Evolutionary conservation across 2,113 vertebrate genomes (phyloP).

Genomic region (Pundamilia nyererei): DNA sequence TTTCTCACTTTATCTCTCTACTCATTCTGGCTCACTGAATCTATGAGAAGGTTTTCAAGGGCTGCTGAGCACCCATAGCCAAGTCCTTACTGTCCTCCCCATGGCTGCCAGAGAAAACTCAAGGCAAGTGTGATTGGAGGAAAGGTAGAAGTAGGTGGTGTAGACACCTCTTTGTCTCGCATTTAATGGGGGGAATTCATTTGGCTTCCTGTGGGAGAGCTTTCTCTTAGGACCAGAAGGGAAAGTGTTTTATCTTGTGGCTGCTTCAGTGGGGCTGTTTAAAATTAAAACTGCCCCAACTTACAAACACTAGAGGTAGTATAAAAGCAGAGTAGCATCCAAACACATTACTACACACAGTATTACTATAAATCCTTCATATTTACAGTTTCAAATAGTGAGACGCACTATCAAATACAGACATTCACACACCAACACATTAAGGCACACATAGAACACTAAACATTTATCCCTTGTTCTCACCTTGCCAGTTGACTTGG

Average conservation of each 20-base stretch:
- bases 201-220: not conserved
- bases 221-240: not conserved
- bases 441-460: not conserved
- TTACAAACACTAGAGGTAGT: not conserved
- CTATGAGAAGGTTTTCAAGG: conserved; percentile 72
- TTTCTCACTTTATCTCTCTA: conserved; percentile 67
- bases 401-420: not conserved
- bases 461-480: conserved; percentile 19
- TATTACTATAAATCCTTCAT: not conserved
- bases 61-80: conserved; percentile 66
- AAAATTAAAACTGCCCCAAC: not conserved
- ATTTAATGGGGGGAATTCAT: conserved; percentile 9
- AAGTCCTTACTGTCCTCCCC: not conserved
- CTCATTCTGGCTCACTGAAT: conserved; percentile 81
- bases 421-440: not conserved
- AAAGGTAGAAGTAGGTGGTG: not conserved
- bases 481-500: conserved; percentile 98
- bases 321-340: not conserved
- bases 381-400: not conserved
- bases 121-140: not conserved
- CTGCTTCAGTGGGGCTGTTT: not conserved
- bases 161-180: not conserved
- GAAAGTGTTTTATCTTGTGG: not conserved
- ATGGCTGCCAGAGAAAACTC: not conserved
- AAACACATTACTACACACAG: not conserved